Percentiles rank a stretch among this genome's conserved stretches.
Evolutionary conservation across 2,888 invertebrate genomes (phyloP).

Genomic region (Petrolisthes cinctipes): DNA sequence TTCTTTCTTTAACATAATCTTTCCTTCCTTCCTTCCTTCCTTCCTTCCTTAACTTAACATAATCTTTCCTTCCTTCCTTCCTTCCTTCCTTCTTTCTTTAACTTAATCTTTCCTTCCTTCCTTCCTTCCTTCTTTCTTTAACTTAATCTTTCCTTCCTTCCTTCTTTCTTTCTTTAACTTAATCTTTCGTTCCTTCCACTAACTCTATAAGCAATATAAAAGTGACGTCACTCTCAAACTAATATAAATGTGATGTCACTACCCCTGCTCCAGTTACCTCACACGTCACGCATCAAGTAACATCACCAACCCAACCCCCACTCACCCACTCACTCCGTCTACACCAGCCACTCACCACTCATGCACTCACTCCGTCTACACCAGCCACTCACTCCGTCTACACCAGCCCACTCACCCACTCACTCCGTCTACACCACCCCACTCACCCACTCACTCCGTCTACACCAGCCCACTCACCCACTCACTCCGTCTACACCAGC

Average conservation of each 20-base stretch:
- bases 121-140: background rate
- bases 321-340: slow-evolving; percentile 7
- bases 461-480: background rate
- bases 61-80: background rate
- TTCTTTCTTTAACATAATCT: too few relatives aligned
- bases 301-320: background rate
- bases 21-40: background rate
- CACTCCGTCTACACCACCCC: too few relatives aligned
- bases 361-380: background rate
- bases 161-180: background rate
- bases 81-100: background rate
- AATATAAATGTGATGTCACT: background rate
- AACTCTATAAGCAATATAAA: too few relatives aligned
- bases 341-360: background rate
- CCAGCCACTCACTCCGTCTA: too few relatives aligned
- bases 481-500: background rate
- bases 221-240: background rate
- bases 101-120: background rate
- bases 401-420: too few relatives aligned
- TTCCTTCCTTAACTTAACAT: background rate
- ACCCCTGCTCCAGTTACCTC: background rate
- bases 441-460: too few relatives aligned
- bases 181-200: background rate
- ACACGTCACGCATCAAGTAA: background rate
- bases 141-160: background rate